These are phyloP conservation scores for Macaria notata DNA, from an alignment of 2,888 invertebrate genomes.

Conservation along the genomic window DNA sequence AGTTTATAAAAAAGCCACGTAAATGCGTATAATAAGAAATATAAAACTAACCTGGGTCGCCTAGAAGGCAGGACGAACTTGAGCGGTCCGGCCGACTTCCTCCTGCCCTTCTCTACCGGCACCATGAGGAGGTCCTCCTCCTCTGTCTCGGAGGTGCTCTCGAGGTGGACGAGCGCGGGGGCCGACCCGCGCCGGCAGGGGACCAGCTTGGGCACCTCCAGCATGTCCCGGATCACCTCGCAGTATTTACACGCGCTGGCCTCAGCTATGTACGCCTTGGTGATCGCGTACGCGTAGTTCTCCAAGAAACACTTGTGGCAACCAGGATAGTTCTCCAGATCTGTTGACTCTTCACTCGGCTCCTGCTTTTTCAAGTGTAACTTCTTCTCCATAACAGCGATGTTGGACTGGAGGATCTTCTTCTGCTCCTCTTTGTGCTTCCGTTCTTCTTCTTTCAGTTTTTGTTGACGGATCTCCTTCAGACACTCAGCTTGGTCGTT, in stretches of 20 bases:
- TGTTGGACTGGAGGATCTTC: conserved; percentile 59
- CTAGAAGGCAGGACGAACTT: conserved; percentile 67
- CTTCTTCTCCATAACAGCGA: conserved; percentile 61
- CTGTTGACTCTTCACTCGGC: conserved; percentile 73
- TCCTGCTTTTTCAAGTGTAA: conserved; percentile 53
- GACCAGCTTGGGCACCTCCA: conserved; percentile 62
- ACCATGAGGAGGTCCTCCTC: conserved; percentile 73
- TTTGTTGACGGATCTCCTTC: conserved; percentile 72
- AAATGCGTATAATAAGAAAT: neutral
- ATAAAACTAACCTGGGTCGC: conserved; percentile 63
- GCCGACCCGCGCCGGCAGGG: conserved; percentile 80
- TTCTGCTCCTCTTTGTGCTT: conserved; percentile 66
- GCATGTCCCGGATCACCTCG: conserved; percentile 74
- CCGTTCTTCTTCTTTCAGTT: conserved; percentile 63
- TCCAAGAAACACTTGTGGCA: conserved; percentile 79
- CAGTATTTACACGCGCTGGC: conserved; percentile 73
- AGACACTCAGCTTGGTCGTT: conserved; percentile 85
- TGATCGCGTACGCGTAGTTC: conserved; percentile 74
- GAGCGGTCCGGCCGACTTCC: conserved; percentile 79
- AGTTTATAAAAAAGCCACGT: too few species aligned
- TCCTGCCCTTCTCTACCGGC: conserved; percentile 68
- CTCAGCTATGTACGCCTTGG: conserved; percentile 71
- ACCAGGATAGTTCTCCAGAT: conserved; percentile 64
- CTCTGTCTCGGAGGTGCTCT: conserved; percentile 70
- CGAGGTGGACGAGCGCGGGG: conserved; percentile 77